Conservation (phyloP, 1,140 invertebrate species). For the Scaptomyza montana region DNA sequence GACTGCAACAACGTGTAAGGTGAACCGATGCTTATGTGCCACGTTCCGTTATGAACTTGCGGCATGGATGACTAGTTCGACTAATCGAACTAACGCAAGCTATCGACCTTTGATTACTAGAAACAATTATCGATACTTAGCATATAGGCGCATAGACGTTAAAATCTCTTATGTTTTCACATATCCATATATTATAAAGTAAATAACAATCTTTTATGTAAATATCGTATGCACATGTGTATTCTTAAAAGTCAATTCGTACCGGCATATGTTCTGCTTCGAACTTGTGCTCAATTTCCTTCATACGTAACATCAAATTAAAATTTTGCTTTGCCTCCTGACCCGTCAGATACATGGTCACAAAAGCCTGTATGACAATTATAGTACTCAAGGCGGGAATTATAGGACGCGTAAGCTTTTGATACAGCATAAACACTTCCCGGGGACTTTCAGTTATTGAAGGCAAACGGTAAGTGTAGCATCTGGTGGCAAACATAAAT, state of each 20-base stretch:
- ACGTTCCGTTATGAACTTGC: conserved; percentile 12
- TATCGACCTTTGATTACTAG: neutral
- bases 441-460: conserved; percentile 82
- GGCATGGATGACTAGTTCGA: neutral
- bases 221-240: neutral
- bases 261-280: conserved; percentile 50
- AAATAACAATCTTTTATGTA: conserved; percentile 19
- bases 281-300: conserved; percentile 65
- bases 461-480: conserved; percentile 84
- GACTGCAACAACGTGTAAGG: conserved; percentile 69
- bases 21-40: conserved; percentile 27
- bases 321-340: conserved; percentile 82
- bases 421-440: conserved; percentile 79
- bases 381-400: conserved; percentile 74
- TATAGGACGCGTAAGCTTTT: conserved; percentile 82
- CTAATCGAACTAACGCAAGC: neutral
- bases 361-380: conserved; percentile 81
- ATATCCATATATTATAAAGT: conserved; percentile 5
- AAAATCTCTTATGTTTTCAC: neutral
- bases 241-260: conserved; percentile 48
- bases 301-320: conserved; percentile 72
- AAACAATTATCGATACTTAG: neutral
- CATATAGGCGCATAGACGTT: neutral
- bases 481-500: conserved; percentile 84
- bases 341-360: conserved; percentile 83